These are phyloP conservation scores for Teleiodes luculella DNA, from an alignment of 2,888 invertebrate species.

Conservation along the genomic window DNA sequence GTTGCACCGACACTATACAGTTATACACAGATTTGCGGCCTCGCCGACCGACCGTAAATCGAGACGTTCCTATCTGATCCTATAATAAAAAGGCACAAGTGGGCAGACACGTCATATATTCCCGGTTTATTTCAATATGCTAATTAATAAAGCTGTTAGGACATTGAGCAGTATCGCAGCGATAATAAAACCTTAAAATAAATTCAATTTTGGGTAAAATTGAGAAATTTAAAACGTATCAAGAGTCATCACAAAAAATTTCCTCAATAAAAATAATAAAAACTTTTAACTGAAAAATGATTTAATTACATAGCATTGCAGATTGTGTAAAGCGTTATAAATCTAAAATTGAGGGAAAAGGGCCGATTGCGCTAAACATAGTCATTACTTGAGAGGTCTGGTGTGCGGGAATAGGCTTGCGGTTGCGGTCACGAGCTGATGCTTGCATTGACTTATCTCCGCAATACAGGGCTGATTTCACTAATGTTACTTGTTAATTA, in stretches of 20 bases:
- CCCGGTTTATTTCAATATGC: conserved; percentile 53
- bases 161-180: conserved; percentile 13
- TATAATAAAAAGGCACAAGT: conserved; percentile 29
- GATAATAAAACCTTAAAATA: no score
- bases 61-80: conserved; percentile 50
- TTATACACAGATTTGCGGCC: conserved; percentile 47
- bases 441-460: neutral
- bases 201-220: no score
- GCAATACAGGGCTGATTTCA: neutral
- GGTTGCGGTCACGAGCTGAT: neutral
- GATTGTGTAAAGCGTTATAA: neutral
- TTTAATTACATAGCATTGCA: neutral
- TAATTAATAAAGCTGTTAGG: conserved; percentile 27
- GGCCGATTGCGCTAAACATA: conserved; percentile 22
- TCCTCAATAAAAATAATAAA: neutral
- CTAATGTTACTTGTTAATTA: no score
- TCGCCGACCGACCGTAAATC: conserved; percentile 63
- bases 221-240: no score
- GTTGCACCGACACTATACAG: neutral
- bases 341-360: conserved; percentile 23
- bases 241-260: no score
- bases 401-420: neutral
- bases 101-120: conserved; percentile 33
- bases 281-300: no score
- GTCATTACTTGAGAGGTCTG: conserved; percentile 1